Base-by-base conservation (phyloP, 2,888 invertebrate genomes). In the Diarsia mendica region DNA sequence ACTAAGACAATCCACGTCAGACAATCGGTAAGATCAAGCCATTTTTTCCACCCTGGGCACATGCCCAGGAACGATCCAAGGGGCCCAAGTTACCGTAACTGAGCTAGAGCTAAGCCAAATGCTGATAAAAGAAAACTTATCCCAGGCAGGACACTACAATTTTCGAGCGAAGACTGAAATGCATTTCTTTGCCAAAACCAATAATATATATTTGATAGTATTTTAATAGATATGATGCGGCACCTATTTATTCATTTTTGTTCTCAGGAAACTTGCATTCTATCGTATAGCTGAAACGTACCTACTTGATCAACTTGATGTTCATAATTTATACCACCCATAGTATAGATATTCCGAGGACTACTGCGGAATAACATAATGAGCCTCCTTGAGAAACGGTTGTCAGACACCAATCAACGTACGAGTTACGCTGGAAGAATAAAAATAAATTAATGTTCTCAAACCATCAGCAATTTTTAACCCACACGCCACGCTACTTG, bases 341-440 rank as follows among this genome's bases (percentile, higher is more conserved):
- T 18, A 49, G 60, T 70, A 39, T 0, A 28, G 28, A 8, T 39
- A 44, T 15, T 13, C 28, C 18, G n/a, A 51, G 44, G 13, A n/a
- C 10, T 0, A 33, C 28, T n/a, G n/a, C 10, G 28, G n/a, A 46
- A 53, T 72, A 46, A 33, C 15, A 3, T 63, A 63, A 53, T 23
- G 33, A 28, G 5, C 10, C 8, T 33, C 23, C 18, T 46, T 46
- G n/a, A 33, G 18, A 0, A 46, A 13, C 20, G 48, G 23, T 28
- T 39, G 48, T 58, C 39, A 67, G n/a, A 44, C 4, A 44, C n/a
- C 33, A 67, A 75, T 67, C 49, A 46, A 28, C 46, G 5, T 61
- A 39, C n/a, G 33, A 23, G 33, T 61, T 61, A 15, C 39, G 18
- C 13, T 23, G 18, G 18, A 23, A 49, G 18, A 61, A 61, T 61